Conservation (phyloP, 2,888 invertebrate species). For the Leistus spinibarbis region DNA sequence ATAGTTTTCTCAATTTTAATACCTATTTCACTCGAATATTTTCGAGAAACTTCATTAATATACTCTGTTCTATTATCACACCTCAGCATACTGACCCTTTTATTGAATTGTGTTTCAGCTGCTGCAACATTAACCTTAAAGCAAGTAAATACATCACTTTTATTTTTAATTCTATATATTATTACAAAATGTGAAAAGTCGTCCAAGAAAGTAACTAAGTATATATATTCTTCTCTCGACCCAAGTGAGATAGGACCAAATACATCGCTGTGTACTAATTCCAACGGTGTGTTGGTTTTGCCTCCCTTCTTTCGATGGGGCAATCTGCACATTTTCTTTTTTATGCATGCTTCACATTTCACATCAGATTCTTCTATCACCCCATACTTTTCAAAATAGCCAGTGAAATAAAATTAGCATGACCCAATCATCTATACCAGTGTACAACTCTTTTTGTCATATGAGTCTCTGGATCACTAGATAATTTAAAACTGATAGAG, state of each 20-base stretch:
- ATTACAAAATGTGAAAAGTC: slow-evolving; percentile 9
- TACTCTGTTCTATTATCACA: slow-evolving; percentile 35
- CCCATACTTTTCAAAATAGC: no score
- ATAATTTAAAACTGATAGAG: no score
- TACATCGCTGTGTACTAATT: slow-evolving; percentile 12
- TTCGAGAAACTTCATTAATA: background rate
- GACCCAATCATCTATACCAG: no score
- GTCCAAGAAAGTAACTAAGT: slow-evolving; percentile 10
- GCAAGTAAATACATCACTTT: background rate
- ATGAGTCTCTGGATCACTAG: no score
- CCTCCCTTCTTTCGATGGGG: background rate
- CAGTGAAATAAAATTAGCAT: no score
- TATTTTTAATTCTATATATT: slow-evolving; percentile 4
- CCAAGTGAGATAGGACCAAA: slow-evolving; percentile 2
- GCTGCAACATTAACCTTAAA: background rate
- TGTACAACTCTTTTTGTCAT: no score
- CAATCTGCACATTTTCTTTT: slow-evolving; percentile 7
- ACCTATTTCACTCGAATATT: no score
- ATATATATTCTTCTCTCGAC: slow-evolving; percentile 2
- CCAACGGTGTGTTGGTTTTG: background rate
- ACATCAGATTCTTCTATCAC: background rate
- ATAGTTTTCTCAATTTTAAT: no score
- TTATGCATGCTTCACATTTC: slow-evolving; percentile 9
- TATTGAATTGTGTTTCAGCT: background rate
- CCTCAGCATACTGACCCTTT: background rate